These are phyloP conservation scores for Oryzias melastigma DNA, from an alignment of 2,113 vertebrate species.

Conservation along the genomic window DNA sequence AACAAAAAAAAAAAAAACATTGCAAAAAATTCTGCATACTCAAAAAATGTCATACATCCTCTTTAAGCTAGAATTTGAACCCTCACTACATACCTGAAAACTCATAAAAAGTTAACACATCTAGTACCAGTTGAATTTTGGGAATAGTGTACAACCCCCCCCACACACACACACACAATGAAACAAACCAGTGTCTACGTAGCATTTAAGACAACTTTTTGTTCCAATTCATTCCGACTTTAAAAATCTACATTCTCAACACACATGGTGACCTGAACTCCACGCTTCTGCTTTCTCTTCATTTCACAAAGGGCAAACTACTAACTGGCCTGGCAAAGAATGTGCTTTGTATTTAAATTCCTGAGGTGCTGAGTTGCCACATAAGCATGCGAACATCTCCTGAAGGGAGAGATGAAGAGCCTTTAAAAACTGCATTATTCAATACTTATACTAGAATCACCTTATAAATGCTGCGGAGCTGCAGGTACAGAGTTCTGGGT, in stretches of 20 bases:
- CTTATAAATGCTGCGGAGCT: background rate
- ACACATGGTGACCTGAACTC: background rate
- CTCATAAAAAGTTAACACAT: too few species aligned
- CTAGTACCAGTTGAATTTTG: too few species aligned
- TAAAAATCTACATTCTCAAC: background rate
- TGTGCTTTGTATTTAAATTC: background rate
- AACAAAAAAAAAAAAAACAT: too few species aligned
- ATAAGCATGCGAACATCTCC: background rate
- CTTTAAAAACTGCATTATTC: background rate
- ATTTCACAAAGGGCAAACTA: background rate
- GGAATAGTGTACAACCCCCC: too few species aligned
- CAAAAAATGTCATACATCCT: too few species aligned
- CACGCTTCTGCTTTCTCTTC: background rate
- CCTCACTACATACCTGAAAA: too few species aligned
- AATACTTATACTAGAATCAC: background rate
- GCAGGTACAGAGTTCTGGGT: too few species aligned
- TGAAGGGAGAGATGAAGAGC: background rate
- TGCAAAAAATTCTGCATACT: too few species aligned
- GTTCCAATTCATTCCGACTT: background rate
- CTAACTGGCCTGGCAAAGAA: background rate
- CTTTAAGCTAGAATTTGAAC: too few species aligned
- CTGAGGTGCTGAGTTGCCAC: conserved; percentile 7
- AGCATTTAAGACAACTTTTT: too few species aligned
- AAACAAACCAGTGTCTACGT: too few species aligned
- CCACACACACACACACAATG: too few species aligned